Evolutionary conservation across 2,888 invertebrate species (phyloP), one percentile per base, ranked within the genome.

Genomic region (Microctonus aethiopoides): DNA sequence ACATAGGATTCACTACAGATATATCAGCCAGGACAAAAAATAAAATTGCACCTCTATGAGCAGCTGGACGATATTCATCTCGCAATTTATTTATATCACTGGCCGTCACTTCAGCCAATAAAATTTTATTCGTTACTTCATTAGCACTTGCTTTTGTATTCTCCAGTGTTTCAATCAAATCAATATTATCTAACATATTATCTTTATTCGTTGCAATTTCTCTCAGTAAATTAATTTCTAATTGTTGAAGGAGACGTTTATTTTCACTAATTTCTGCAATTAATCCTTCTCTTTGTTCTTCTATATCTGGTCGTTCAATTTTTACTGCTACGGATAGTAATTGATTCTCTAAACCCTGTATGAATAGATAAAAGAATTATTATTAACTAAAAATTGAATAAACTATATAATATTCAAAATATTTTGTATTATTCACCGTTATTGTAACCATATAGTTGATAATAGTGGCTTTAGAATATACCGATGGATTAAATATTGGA

Each of bases 371-470:
- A n/a, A n/a, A n/a, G n/a, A n/a, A n/a, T n/a, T n/a, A n/a, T n/a
- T n/a, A n/a, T n/a, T n/a, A n/a, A n/a, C n/a, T 26, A 51, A 51
- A 32, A 56, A n/a, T 51, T 16, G 20, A 36, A 24, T 20, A 54
- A 22, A 46, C n/a, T 61, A 32, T 67, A 51, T 52, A 16, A 32
- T n/a, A 24, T 32, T 26, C 13, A 16, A 32, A 10, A 39, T 16
- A 11, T 36, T n/a, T 34, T 36, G 20, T 11, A 36, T 22, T 66
- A 80, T 85, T 79, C 80, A 92, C 93, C 78, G 92, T 91, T 36
- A 93, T 89, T 0, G 97, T 97, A 36, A 97, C 95, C 11, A 94
- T 95, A 79, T 95, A 97, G 87, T 97, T 97, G 75, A 97, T 96
- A 57, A 97, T 95, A 76, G 94, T 91, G 0, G 95, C 94, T 82